phyloP scores from a whole-genome alignment of 2,888 invertebrate species.

The Sarcophaga rosellei region DNA sequence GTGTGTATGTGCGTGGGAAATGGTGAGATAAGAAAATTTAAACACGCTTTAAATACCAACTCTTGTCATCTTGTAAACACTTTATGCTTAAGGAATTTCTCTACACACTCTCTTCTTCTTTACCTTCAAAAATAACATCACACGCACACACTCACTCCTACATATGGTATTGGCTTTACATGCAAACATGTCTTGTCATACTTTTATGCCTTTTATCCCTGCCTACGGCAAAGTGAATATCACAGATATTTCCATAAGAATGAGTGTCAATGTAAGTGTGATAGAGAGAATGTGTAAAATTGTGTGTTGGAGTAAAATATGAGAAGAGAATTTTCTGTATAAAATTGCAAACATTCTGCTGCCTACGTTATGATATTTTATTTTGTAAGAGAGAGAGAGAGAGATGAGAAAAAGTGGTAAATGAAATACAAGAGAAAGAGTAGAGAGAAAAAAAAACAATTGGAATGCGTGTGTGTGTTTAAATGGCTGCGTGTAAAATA shows the following conservation, averaged over 20 bases:
- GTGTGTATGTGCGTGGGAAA: neutral
- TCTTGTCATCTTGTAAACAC: conserved; percentile 32
- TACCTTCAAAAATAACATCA: neutral
- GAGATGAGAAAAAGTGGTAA: neutral
- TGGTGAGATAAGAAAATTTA: conserved; percentile 29
- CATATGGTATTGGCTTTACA: too few species aligned
- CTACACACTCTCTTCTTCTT: neutral
- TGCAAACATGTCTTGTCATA: neutral
- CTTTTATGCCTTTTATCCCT: neutral
- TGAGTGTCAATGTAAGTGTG: too few species aligned
- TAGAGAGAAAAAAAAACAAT: too few species aligned
- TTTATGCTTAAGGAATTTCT: conserved; percentile 27
- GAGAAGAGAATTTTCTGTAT: neutral
- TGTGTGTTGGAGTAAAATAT: neutral
- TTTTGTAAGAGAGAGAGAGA: conserved; percentile 23
- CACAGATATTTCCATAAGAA: too few species aligned
- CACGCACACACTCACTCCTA: neutral
- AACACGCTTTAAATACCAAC: conserved; percentile 53
- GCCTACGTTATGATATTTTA: conserved; percentile 41
- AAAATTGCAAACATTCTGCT: conserved; percentile 38
- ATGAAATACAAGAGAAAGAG: neutral
- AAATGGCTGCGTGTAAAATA: conserved; percentile 44
- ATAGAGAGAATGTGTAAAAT: too few species aligned
- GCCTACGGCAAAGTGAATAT: neutral
- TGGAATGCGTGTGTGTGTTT: neutral